phyloP scores from a whole-genome alignment of 1,140 invertebrate species.

The Gonatopus flavifemur region DNA sequence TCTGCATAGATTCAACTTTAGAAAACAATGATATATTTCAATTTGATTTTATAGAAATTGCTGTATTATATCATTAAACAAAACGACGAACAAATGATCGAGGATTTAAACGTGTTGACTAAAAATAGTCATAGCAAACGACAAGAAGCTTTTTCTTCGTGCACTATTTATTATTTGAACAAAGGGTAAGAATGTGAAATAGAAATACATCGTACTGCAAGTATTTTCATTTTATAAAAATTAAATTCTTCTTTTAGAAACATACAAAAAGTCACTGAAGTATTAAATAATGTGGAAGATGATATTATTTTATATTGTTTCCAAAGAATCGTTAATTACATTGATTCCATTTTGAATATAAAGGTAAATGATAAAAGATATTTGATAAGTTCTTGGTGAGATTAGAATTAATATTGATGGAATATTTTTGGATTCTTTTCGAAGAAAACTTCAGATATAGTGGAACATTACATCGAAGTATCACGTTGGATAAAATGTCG shows the following conservation, averaged over 20 bases:
- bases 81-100: slow-evolving; percentile 31
- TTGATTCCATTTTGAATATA: slow-evolving; percentile 17
- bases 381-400: not conserved
- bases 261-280: slow-evolving; percentile 32
- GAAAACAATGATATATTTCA: not conserved
- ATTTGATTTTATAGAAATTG: slow-evolving; percentile 32
- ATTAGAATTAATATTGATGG: not conserved
- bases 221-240: slow-evolving; percentile 10
- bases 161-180: slow-evolving; percentile 32
- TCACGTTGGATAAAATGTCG: slow-evolving; percentile 29
- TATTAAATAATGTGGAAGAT: slow-evolving; percentile 33
- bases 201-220: too few species aligned
- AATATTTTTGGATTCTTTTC: slow-evolving; percentile 4
- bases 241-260: slow-evolving; percentile 25
- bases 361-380: slow-evolving; percentile 24
- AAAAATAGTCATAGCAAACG: slow-evolving; percentile 35
- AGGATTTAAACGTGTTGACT: slow-evolving; percentile 41
- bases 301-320: slow-evolving; percentile 33
- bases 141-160: slow-evolving; percentile 28
- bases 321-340: slow-evolving; percentile 31
- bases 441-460: slow-evolving; percentile 20
- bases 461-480: slow-evolving; percentile 24
- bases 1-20: not conserved
- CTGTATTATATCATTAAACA: slow-evolving; percentile 41
- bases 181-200: slow-evolving; percentile 25